Evolutionary conservation across 1,140 invertebrate genomes (phyloP).

Genomic region (Paralvinella palmiformis): DNA sequence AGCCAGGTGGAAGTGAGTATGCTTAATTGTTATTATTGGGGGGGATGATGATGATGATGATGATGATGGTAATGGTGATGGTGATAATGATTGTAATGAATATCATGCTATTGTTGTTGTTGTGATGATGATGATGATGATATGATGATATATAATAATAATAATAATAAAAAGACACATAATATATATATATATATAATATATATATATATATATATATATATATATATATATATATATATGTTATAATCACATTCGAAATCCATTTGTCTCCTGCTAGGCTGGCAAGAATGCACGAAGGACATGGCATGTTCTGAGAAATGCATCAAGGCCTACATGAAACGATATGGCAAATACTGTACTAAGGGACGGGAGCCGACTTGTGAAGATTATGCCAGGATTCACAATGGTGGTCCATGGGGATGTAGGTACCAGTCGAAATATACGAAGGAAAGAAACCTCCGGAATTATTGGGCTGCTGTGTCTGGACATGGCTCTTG

Average conservation of each 20-base stretch:
- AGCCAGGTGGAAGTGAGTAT: no score
- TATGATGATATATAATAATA: not conserved
- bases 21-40: not conserved
- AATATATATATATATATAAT: constrained; percentile 15
- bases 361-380: not conserved
- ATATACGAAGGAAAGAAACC: no score
- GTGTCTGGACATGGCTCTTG: no score
- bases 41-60: not conserved
- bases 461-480: no score
- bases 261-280: constrained; percentile 1
- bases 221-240: not conserved
- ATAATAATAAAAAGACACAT: constrained; percentile 33
- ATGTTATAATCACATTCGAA: not conserved
- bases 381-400: constrained; percentile 20
- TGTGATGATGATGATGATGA: not conserved
- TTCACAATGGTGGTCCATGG: constrained; percentile 25
- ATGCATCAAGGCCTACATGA: constrained; percentile 23
- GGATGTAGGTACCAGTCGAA: no score
- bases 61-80: not conserved
- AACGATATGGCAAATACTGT: constrained; percentile 14
- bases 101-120: not conserved
- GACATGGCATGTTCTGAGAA: constrained; percentile 20
- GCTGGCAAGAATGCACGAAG: constrained; percentile 19
- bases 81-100: not conserved
- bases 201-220: not conserved